phyloP scores from a whole-genome alignment of 2,113 vertebrate species.

The Phycodurus eques region DNA sequence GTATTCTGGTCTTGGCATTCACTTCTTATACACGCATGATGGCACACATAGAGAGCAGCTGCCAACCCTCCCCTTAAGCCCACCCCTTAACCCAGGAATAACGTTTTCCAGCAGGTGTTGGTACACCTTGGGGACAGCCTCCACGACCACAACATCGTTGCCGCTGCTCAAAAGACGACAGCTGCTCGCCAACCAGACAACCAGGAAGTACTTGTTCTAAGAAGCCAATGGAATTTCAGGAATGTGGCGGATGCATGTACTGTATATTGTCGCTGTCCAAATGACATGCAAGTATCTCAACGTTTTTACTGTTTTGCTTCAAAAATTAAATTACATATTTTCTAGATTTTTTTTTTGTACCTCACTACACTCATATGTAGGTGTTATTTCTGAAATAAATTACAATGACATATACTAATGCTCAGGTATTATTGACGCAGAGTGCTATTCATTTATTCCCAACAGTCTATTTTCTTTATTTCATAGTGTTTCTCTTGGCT shows the following conservation, averaged over 20 bases:
- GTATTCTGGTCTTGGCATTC: conserved; percentile 1
- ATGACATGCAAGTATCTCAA: no score
- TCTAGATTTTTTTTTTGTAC: no score
- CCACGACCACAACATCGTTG: conserved; percentile 24
- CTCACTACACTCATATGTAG: no score
- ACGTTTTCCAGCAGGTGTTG: conserved; percentile 63
- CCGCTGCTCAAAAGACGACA: conserved; percentile 38
- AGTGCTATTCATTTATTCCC: background rate
- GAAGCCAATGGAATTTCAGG: conserved; percentile 14
- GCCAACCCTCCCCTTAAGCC: conserved; percentile 12
- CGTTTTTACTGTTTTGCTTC: no score
- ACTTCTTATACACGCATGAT: conserved; percentile 23
- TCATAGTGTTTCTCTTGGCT: background rate
- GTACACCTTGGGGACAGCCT: conserved; percentile 50
- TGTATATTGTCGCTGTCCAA: background rate
- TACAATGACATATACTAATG: background rate
- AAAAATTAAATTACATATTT: no score
- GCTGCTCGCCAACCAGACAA: conserved; percentile 48
- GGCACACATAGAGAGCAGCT: conserved; percentile 45
- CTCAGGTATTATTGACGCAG: background rate
- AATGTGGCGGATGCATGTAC: background rate
- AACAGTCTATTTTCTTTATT: background rate
- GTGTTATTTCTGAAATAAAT: no score
- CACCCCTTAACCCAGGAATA: conserved; percentile 28
- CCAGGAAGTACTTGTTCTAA: conserved; percentile 34